Evolutionary conservation across 1,140 invertebrate species (phyloP).

Genomic region (Ceratosolen fusciceps): DNA sequence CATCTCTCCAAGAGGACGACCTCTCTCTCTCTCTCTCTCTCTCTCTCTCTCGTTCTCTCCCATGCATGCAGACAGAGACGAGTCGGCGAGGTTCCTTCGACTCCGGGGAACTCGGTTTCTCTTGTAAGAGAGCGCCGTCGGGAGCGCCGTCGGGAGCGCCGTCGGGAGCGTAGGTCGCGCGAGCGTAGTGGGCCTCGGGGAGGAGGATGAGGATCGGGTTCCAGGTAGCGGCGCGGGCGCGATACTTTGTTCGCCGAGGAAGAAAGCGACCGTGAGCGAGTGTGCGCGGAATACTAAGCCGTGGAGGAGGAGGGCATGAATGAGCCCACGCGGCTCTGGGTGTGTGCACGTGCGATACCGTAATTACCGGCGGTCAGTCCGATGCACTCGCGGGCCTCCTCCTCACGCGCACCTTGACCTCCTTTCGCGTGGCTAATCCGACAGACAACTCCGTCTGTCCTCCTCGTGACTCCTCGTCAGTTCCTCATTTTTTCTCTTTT

Average conservation of each 20-base stretch:
- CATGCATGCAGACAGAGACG: no score
- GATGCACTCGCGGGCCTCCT: neutral
- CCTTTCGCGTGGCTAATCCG: neutral
- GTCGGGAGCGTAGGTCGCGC: neutral
- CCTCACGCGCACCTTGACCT: no score
- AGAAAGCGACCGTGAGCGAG: neutral
- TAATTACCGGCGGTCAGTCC: neutral
- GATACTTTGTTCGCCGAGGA: neutral
- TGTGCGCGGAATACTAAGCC: slow-evolving; percentile 37
- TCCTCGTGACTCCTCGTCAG: neutral
- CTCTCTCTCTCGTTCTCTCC: no score
- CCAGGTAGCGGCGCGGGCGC: neutral
- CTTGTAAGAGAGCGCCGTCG: neutral
- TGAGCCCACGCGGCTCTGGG: slow-evolving; percentile 53
- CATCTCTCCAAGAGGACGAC: neutral
- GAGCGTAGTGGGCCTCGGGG: no score
- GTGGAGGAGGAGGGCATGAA: slow-evolving; percentile 49
- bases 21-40: no score
- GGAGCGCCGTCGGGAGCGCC: neutral
- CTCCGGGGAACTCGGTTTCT: slow-evolving; percentile 28
- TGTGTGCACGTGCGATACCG: slow-evolving; percentile 9
- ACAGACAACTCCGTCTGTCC: neutral
- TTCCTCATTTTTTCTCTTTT: no score
- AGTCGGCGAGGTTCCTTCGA: neutral
- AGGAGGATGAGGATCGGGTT: neutral